Conservation (phyloP, 1,140 invertebrate species). For the Drosophila repleta region DNA sequence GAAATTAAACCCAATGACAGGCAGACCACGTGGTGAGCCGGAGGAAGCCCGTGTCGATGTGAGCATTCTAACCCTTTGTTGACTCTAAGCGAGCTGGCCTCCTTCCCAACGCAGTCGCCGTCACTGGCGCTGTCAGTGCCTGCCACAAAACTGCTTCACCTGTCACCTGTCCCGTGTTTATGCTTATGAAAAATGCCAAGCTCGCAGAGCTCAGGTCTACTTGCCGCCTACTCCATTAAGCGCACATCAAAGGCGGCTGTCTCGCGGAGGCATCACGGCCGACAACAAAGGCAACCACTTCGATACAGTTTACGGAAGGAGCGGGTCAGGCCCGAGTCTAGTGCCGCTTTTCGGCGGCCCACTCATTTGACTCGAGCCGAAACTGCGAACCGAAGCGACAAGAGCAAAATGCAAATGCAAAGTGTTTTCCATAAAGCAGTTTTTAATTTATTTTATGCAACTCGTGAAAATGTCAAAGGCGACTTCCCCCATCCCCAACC, state of each 20-base stretch:
- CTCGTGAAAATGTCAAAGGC: constrained; percentile 75
- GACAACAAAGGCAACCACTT: constrained; percentile 27
- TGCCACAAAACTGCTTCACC: constrained; percentile 40
- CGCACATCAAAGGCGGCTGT: constrained; percentile 73
- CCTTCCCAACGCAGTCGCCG: constrained; percentile 29
- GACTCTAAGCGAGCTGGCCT: constrained; percentile 14
- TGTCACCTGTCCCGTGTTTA: constrained; percentile 57
- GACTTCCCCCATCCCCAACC: not conserved
- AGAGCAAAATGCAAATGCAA: constrained; percentile 67
- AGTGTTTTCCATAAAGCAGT: constrained; percentile 61
- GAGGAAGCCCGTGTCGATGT: constrained; percentile 46
- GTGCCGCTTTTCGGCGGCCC: constrained; percentile 40
- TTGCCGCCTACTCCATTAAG: constrained; percentile 44
- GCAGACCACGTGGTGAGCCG: constrained; percentile 42
- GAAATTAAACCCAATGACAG: constrained; percentile 79
- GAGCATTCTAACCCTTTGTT: constrained; percentile 66
- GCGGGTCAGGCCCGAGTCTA: constrained; percentile 5
- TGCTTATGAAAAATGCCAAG: constrained; percentile 62
- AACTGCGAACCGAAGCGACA: constrained; percentile 62
- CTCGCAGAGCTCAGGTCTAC: constrained; percentile 35
- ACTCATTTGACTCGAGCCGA: constrained; percentile 45
- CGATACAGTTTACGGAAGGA: not conserved
- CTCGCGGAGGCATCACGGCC: constrained; percentile 35
- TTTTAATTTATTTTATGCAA: constrained; percentile 80
- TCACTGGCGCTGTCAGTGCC: constrained; percentile 41